These are phyloP conservation scores for Apistogramma diplotaenia DNA, from an alignment of 2,113 vertebrate species.

Conservation along the genomic window DNA sequence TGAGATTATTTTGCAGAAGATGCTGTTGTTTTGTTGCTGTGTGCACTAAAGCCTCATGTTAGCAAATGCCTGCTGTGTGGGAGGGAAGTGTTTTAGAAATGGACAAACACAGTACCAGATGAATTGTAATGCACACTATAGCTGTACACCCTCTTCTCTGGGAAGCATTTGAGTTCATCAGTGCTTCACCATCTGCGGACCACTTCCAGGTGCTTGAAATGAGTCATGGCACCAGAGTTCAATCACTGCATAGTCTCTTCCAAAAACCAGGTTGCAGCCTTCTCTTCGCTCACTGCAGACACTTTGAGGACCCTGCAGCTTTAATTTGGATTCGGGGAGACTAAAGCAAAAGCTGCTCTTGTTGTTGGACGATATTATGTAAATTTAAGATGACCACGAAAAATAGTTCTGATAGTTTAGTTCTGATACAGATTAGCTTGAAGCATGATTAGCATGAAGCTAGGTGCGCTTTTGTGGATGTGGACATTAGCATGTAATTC, in stretches of 20 bases:
- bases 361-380: neutral
- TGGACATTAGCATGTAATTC: neutral
- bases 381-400: neutral
- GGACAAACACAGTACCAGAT: neutral
- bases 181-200: conserved; percentile 40
- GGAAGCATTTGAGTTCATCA: conserved; percentile 11
- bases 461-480: neutral
- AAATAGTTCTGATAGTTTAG: neutral
- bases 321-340: neutral
- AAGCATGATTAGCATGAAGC: neutral
- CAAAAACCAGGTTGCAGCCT: neutral
- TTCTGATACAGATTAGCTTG: neutral
- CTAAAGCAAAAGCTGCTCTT: neutral
- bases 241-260: neutral
- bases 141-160: neutral
- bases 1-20: neutral
- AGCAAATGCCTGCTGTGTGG: neutral
- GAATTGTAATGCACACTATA: neutral
- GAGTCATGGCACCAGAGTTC: conserved; percentile 24
- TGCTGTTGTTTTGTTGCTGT: neutral
- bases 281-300: neutral
- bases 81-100: neutral
- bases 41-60: neutral
- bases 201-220: conserved; percentile 32
- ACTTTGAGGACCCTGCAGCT: neutral